Base-by-base conservation (phyloP, 2,113 vertebrate genomes). In the Vicugna pacos region DNA sequence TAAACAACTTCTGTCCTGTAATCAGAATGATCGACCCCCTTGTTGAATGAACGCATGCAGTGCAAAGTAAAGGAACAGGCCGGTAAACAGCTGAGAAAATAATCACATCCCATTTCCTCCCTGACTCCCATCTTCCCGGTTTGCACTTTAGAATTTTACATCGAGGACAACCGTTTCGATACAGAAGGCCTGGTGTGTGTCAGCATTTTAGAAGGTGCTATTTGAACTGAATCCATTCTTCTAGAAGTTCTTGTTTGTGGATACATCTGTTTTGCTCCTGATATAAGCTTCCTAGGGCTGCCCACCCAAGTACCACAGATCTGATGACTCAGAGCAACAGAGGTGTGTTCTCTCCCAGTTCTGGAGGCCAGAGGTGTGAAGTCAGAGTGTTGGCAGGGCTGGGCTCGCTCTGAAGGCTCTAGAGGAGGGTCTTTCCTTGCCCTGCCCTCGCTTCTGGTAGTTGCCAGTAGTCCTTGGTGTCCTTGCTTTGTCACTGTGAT, bases 11-110 rank as follows among this genome's bases (percentile, higher is more conserved):
- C 50, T n/a, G 56, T 70, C 48, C 32, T 89, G 1, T 24, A 32
- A 42, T 69, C 20, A n/a, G 70, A 76, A 83, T 64, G 48, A 38
- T 89, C 82, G 73, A 20, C 69, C 50, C 46, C 58, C 52, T 92
- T 50, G 16, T 48, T 80, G 77, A 76, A 52, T 46, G 65, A 54
- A 64, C 64, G 50, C 48, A 11, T 67, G 28, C 3, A 19, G 9
- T 50, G 56, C 20, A 6, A 92, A 20, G 16, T 85, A 26, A 50
- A 30, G 58, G 20, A 79, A 64, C n/a, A 75, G 84, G 73, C 38
- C n/a, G 26, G 12, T 24, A 42, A 88, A 65, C 35, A 46, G 38
- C n/a, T 0, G 8, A 82, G 67, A 46, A 80, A 56, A 79, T 32
- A 60, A 56, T 62, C 32, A 60, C 70, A 93, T n/a, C 38, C 70